Conservation (phyloP, 1,140 invertebrate species). For the Aethina tumida region DNA sequence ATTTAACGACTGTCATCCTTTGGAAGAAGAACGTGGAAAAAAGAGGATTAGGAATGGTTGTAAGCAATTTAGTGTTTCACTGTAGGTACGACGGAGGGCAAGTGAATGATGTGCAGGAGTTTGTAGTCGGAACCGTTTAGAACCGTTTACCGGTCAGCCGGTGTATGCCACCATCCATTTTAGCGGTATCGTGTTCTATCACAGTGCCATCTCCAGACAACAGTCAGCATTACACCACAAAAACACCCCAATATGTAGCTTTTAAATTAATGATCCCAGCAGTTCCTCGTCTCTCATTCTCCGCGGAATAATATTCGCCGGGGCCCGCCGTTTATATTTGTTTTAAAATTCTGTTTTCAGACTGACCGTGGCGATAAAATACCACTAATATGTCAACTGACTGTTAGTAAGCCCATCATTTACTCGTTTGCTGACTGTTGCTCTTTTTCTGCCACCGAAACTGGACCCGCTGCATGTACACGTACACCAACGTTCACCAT, state of each 20-base stretch:
- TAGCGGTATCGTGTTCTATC: slow-evolving; percentile 36
- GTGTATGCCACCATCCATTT: slow-evolving; percentile 31
- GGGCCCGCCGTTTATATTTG: slow-evolving; percentile 31
- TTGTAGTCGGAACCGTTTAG: neutral
- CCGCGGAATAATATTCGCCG: slow-evolving; percentile 30
- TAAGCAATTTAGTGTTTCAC: too few relatives aligned
- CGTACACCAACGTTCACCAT: too few relatives aligned
- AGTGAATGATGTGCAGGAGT: neutral
- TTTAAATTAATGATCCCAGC: slow-evolving; percentile 38
- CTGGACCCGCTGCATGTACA: too few relatives aligned
- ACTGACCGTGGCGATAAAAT: slow-evolving; percentile 31
- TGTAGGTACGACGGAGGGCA: too few relatives aligned
- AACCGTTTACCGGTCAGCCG: slow-evolving; percentile 19
- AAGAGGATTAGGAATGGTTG: too few relatives aligned
- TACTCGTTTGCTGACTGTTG: too few relatives aligned
- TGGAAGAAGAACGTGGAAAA: too few relatives aligned
- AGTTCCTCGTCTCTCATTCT: slow-evolving; percentile 33
- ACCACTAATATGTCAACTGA: slow-evolving; percentile 29
- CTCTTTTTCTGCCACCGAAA: too few relatives aligned
- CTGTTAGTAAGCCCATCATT: too few relatives aligned
- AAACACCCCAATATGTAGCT: slow-evolving; percentile 39
- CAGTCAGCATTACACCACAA: slow-evolving; percentile 38
- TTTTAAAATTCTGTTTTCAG: slow-evolving; percentile 34
- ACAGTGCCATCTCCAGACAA: slow-evolving; percentile 39
- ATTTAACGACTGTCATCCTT: too few relatives aligned